Evolutionary conservation across 2,113 vertebrate species (phyloP).

Genomic region (Nannospalax galili): DNA sequence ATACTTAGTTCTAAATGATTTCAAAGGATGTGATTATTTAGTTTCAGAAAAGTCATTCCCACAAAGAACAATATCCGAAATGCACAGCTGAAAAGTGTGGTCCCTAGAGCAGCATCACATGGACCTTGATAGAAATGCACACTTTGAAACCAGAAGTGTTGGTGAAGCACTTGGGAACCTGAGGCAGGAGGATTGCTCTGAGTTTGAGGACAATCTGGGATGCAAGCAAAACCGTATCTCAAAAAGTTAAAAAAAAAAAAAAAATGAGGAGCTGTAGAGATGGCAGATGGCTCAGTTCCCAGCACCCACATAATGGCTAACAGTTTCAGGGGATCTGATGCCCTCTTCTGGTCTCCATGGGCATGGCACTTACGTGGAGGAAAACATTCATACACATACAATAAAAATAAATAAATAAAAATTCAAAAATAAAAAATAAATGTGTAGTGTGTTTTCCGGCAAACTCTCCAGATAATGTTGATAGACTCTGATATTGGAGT

Average conservation of each 20-base stretch:
- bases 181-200: background rate
- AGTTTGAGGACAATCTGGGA: background rate
- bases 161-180: background rate
- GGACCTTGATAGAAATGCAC: background rate
- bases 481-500: background rate
- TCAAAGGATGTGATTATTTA: too few relatives aligned
- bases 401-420: too few relatives aligned
- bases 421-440: too few relatives aligned
- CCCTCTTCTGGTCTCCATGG: background rate
- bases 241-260: too few relatives aligned
- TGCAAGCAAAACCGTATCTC: background rate
- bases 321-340: background rate
- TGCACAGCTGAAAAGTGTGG: background rate
- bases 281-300: background rate
- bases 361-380: background rate
- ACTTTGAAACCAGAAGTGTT: background rate
- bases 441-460: background rate
- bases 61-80: background rate
- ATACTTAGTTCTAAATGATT: too few relatives aligned
- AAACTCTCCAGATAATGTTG: background rate
- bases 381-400: background rate
- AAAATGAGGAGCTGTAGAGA: background rate
- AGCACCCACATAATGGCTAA: background rate
- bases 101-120: background rate
- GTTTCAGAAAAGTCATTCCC: too few relatives aligned